phyloP scores from a whole-genome alignment of 37 sponge, comb jelly and placozoan genomes.

The Bolinopsis microptera region DNA sequence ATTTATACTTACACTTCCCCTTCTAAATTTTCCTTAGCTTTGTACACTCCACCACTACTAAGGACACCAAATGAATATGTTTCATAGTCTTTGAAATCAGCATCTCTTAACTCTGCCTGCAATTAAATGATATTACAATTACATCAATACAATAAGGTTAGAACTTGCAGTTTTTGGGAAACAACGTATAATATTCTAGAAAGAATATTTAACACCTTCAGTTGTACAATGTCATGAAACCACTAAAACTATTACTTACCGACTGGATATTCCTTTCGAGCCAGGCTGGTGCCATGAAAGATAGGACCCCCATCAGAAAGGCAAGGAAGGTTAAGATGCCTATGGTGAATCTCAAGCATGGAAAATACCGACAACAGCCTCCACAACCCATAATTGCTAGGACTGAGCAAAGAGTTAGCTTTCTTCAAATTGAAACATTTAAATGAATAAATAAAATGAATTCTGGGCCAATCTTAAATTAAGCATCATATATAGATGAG shows the following conservation, averaged over 20 bases:
- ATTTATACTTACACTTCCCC: too few species aligned
- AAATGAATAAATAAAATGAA: too few species aligned
- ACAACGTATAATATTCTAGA: too few species aligned
- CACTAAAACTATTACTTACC: too few species aligned
- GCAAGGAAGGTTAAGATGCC: constrained; percentile 52
- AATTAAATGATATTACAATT: not conserved
- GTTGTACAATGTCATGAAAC: too few species aligned
- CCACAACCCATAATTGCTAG: constrained; percentile 51
- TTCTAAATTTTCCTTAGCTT: too few species aligned
- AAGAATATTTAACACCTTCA: too few species aligned
- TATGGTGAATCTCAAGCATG: constrained; percentile 63
- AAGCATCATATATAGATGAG: too few species aligned
- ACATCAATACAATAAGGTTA: not conserved
- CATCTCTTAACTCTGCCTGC: not conserved
- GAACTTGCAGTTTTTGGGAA: too few species aligned
- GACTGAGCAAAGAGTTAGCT: too few species aligned
- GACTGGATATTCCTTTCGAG: constrained; percentile 22
- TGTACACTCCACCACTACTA: constrained; percentile 43
- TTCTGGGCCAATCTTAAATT: too few species aligned
- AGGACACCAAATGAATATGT: constrained; percentile 22
- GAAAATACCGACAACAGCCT: constrained; percentile 59
- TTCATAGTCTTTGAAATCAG: not conserved
- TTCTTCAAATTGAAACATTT: too few species aligned
- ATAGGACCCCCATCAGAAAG: constrained; percentile 28
- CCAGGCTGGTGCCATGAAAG: constrained; percentile 52